Conservation (phyloP, 2,797 vertebrate genomes). For the Macropodus opercularis region DNA sequence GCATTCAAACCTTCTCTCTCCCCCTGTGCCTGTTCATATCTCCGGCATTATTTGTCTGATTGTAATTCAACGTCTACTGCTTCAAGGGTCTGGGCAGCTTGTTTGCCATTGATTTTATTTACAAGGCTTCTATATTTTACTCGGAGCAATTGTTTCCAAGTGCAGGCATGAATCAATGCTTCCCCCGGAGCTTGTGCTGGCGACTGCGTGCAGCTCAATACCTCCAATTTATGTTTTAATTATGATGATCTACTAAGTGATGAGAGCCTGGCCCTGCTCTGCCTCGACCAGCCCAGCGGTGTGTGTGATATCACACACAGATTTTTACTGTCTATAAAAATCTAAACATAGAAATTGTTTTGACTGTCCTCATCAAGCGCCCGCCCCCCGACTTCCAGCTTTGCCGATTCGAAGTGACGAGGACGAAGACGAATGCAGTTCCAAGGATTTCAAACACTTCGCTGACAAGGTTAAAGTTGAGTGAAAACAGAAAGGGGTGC, state of each 20-base stretch:
- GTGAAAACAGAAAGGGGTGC: conserved; percentile 2
- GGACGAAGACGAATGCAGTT: not conserved
- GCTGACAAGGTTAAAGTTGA: not conserved
- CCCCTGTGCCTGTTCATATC: conserved; percentile 11
- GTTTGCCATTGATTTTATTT: conserved; percentile 76
- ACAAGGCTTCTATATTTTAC: conserved; percentile 68
- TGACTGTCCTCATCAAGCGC: conserved; percentile 17
- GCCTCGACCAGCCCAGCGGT: conserved; percentile 27
- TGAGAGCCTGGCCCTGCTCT: conserved; percentile 35
- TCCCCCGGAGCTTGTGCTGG: conserved; percentile 45
- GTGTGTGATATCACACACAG: conserved; percentile 13
- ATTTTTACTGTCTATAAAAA: conserved; percentile 30
- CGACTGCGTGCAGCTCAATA: conserved; percentile 67
- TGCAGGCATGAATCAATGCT: conserved; percentile 72
- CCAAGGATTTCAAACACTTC: not conserved
- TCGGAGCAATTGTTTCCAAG: conserved; percentile 75
- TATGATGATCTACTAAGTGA: conserved; percentile 75
- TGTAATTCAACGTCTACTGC: conserved; percentile 59
- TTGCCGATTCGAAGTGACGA: conserved; percentile 17
- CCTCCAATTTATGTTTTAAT: conserved; percentile 82
- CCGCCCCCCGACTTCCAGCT: not conserved
- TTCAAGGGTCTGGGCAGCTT: conserved; percentile 50
- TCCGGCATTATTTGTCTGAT: conserved; percentile 34
- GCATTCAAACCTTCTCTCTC: conserved; percentile 16
- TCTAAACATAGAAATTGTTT: not conserved